Evolutionary conservation across 2,113 vertebrate genomes (phyloP).

Genomic region (Misgurnus mizolepis): DNA sequence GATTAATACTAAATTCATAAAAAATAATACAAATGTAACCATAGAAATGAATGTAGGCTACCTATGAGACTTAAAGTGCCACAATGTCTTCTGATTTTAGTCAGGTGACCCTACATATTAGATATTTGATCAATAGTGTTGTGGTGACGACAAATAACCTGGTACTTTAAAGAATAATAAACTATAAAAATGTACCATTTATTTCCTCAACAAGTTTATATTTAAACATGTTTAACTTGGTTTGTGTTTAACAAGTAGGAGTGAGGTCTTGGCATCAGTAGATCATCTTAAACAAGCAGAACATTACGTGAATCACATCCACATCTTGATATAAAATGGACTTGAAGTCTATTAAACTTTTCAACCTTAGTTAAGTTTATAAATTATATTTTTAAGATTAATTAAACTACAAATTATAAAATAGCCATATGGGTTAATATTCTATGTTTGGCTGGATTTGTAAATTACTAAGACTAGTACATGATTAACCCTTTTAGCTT

Average conservation of each 20-base stretch:
- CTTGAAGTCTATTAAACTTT: background rate
- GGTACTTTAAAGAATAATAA: background rate
- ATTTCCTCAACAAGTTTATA: background rate
- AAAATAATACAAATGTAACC: too few species aligned
- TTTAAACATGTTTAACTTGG: slow-evolving; percentile 19
- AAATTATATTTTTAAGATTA: background rate
- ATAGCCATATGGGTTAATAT: background rate
- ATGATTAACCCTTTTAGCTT: background rate
- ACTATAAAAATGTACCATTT: background rate
- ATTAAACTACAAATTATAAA: background rate
- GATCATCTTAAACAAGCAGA: background rate
- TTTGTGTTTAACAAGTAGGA: slow-evolving; percentile 28
- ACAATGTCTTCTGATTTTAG: too few species aligned
- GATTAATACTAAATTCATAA: too few species aligned
- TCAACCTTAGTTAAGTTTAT: background rate
- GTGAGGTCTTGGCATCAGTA: background rate
- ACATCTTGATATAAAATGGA: background rate
- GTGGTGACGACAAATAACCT: background rate
- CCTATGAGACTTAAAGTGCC: too few species aligned
- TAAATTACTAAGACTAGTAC: background rate
- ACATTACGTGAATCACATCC: background rate
- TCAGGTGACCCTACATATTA: too few species aligned
- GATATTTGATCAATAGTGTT: too few species aligned
- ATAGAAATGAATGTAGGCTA: too few species aligned
- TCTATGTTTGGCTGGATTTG: too few species aligned